Evolutionary conservation across 2,888 invertebrate species (phyloP).

Genomic region (Alviniconcha strummeri): DNA sequence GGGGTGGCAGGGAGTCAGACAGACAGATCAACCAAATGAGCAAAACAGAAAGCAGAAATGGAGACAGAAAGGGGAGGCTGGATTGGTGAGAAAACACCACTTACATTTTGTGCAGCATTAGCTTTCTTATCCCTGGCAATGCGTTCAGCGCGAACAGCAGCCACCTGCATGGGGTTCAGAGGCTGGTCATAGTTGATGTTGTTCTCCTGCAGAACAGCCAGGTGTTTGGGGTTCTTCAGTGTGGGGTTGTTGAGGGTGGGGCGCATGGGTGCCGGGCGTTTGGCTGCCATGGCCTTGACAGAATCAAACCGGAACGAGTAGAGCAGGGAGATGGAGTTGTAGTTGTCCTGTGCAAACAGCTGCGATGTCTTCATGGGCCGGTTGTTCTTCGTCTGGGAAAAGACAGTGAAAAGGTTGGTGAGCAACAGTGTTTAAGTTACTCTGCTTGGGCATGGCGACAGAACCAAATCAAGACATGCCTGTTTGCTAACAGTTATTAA

Average conservation of each 20-base stretch:
- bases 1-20: too few species aligned
- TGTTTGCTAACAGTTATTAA: too few species aligned
- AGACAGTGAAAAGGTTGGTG: not conserved
- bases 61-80: too few species aligned
- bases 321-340: constrained; percentile 81
- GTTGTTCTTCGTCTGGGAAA: constrained; percentile 79
- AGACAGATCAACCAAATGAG: too few species aligned
- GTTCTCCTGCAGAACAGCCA: constrained; percentile 87
- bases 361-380: constrained; percentile 86
- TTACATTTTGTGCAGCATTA: constrained; percentile 37
- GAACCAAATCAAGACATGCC: not conserved
- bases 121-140: constrained; percentile 81
- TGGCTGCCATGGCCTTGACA: constrained; percentile 81
- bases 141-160: constrained; percentile 83
- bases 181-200: constrained; percentile 91
- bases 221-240: constrained; percentile 87
- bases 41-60: too few species aligned
- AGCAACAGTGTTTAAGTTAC: not conserved
- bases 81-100: not conserved
- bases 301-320: constrained; percentile 84
- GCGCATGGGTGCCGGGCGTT: constrained; percentile 82
- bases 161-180: constrained; percentile 81
- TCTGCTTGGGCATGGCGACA: not conserved
- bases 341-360: constrained; percentile 85
- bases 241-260: constrained; percentile 83